Evolutionary conservation across 2,797 vertebrate genomes (phyloP).

Genomic region (Urocyon cinereoargenteus): DNA sequence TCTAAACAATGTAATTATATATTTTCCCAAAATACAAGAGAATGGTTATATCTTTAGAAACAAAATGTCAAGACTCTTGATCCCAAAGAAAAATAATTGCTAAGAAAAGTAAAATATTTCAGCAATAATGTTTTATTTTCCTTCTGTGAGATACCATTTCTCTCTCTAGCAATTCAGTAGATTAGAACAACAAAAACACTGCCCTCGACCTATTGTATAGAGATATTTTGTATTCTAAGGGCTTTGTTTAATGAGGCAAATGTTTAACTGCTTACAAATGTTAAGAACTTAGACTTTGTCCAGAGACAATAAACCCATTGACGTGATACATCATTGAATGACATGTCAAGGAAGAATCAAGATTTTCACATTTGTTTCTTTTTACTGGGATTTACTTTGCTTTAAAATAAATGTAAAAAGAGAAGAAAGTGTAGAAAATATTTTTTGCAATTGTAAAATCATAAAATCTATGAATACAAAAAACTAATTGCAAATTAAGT

Average conservation of each 20-base stretch:
- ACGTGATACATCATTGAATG: slow-evolving; percentile 53
- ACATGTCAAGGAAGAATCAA: not conserved
- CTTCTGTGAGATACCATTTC: slow-evolving; percentile 77
- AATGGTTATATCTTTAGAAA: slow-evolving; percentile 34
- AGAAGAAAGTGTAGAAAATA: not conserved
- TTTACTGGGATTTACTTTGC: not conserved
- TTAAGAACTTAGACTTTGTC: slow-evolving; percentile 62
- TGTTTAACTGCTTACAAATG: slow-evolving; percentile 11
- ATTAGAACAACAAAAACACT: not conserved
- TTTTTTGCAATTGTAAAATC: not conserved
- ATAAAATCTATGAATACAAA: not conserved
- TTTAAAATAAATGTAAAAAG: not conserved
- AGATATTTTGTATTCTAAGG: slow-evolving; percentile 42
- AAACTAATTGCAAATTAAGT: slow-evolving; percentile 38
- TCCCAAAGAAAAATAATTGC: slow-evolving; percentile 76
- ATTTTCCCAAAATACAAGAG: not conserved
- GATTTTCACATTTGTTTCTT: slow-evolving; percentile 23
- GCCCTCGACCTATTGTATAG: not conserved
- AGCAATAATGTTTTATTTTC: slow-evolving; percentile 80
- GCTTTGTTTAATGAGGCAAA: slow-evolving; percentile 58
- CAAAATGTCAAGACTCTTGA: slow-evolving; percentile 24
- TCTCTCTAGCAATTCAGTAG: slow-evolving; percentile 56
- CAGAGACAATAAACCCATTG: slow-evolving; percentile 64
- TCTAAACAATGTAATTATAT: not conserved
- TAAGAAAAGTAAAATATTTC: slow-evolving; percentile 82